These are phyloP conservation scores for Phalacrocorax carbo DNA, from an alignment of 2,113 vertebrate species.

Conservation along the genomic window DNA sequence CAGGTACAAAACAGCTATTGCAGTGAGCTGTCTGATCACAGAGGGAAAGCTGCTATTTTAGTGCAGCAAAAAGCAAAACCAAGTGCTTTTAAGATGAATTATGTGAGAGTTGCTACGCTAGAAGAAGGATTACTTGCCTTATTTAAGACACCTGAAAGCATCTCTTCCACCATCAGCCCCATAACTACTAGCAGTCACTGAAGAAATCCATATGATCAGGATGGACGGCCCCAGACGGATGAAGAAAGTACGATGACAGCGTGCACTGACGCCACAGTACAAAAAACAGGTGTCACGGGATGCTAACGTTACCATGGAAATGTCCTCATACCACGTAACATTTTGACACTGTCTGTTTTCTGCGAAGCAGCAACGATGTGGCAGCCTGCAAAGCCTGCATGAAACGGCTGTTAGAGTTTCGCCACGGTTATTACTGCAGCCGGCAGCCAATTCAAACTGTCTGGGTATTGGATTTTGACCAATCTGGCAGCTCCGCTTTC, in stretches of 20 bases:
- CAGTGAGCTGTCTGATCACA: fast-evolving
- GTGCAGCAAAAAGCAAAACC: not conserved
- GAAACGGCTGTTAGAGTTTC: not conserved
- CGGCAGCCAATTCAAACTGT: slow-evolving; percentile 20
- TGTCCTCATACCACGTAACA: slow-evolving; percentile 27
- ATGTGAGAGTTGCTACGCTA: not conserved
- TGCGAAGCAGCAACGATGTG: not conserved
- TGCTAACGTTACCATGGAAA: slow-evolving; percentile 64
- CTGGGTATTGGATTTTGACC: slow-evolving; percentile 30
- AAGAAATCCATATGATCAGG: not conserved
- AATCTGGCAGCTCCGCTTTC: not conserved
- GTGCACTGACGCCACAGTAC: not conserved
- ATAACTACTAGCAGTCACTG: not conserved
- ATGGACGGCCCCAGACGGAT: slow-evolving; percentile 4
- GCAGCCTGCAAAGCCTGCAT: slow-evolving; percentile 16
- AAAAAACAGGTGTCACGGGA: slow-evolving; percentile 16
- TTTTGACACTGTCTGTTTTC: slow-evolving; percentile 58
- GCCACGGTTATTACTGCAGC: not conserved
- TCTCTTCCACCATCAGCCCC: not conserved
- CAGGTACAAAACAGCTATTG: not conserved
- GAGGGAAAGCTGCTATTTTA: not conserved
- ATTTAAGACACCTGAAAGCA: not conserved
- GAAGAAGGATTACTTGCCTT: not conserved
- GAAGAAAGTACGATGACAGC: not conserved
- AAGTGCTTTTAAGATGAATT: not conserved